Base-by-base conservation (phyloP, 2,113 vertebrate genomes). In the Corynorhinus townsendii region DNA sequence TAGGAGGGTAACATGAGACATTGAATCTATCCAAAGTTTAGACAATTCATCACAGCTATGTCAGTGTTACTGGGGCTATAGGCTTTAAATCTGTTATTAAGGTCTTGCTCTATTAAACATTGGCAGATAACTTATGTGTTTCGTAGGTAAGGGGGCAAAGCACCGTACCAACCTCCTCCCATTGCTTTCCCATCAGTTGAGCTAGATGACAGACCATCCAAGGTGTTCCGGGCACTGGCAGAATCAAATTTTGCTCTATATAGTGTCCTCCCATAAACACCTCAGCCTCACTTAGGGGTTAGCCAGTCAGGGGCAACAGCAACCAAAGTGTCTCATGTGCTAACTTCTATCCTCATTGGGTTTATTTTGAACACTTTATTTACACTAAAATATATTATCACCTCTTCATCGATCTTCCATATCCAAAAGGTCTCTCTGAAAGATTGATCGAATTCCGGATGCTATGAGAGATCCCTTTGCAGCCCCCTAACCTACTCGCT, bases 331-430 rank as follows among this genome's bases (percentile, higher is more conserved):
- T 75, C 19, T 66, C 47, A 15, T 76, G 89, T 89, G 49, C 72
- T 64, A 64, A 20, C 28, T 62, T 89, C 71, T 90, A 30, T 66
- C n/a, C 35, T 79, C 77, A 38, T 52, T 91, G 88, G 7, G 10
- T 86, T 90, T 90, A 72, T 86, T 94, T 93, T 72, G 68, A 73
- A 82, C 33, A 17, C 14, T 89, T 82, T 38, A 66, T 69, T 52
- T 80, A 86, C 83, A 89, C 71, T 79, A 80, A 89, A 80, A 71
- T 59, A 24, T 15, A n/a, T 62, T 59, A 86, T 52, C 80, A 92
- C 33, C 56, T 95, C 62, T 89, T 75, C 69, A 43, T 92, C 82
- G 90, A 68, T 66, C 75, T 94, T 96, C 47, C 22, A 71, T 38
- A 75, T 59, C 10, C 40, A 90, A 76, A 92, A 96, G 73, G 12